Evolutionary conservation across 1,140 invertebrate genomes (phyloP), one percentile per base, ranked within the genome.

Genomic region (Ladona fulva): DNA sequence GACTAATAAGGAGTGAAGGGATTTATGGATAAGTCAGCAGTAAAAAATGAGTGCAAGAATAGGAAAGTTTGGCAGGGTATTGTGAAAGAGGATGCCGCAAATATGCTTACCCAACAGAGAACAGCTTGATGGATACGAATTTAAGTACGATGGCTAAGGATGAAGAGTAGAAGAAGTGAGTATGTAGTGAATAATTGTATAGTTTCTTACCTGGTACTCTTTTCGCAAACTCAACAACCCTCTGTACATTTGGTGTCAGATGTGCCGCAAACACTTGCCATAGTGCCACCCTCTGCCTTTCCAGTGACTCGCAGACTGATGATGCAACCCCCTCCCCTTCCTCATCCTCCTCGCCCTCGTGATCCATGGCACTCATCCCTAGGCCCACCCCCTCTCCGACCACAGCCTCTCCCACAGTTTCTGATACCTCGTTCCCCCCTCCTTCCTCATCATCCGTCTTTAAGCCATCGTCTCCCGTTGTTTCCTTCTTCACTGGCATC

Each of bases 201-300:
- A 22, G 52, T 16, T 19, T 3, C 81, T 80, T 81, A 88, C 87
- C 94, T 52, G 95, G 95, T 79, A 97, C 91, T 82, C 93, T 88
- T 86, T 97, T 98, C 24, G 95, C 95, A 84, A 97, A 97, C 84
- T 97, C 95, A 8, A 98, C 96, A 80, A 97, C 93, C 84, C 93
- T 91, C 82, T 96, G 95, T 16, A 97, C 95, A 73, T 91, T 92
- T 0, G 95, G 94, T 5, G 94, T 94, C 78, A 95, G 90, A 76
- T 91, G 91, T 24, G 89, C 86, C 19, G 93, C 92, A 80, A 94
- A 90, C 80, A 93, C 92, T 84, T 93, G 91, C 82, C 82, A 83
- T 25, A 83, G 80, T 82, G 80, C 24, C 80, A 91, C 89, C 79
- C 91, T 88, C 80, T 92, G 90, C 80, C 88, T 87, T 82, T 92